Base-by-base conservation (phyloP, 2,888 invertebrate genomes). In the Corbicula japonica region DNA sequence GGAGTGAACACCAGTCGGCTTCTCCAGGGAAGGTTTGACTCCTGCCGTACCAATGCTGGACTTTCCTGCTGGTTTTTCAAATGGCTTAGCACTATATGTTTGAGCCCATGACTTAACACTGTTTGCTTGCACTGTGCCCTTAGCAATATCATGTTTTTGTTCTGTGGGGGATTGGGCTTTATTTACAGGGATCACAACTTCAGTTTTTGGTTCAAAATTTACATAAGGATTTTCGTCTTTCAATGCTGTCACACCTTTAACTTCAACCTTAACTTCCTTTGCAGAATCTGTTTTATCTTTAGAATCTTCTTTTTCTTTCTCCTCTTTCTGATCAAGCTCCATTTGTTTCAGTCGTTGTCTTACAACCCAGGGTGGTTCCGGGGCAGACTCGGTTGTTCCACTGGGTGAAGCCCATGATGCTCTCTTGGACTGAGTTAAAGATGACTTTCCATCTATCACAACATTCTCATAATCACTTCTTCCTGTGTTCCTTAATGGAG, bases 301-400 rank as follows among this genome's bases (percentile, higher is more conserved):
- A 41, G 81, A 44, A 44, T 75, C 80, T 34, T 80, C 72, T 48
- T 84, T 86, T 6, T 81, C 71, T 23, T 66, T 35, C 38, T 82
- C 71, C 32, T 15, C 32, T 60, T 76, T 52, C 38, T 77, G 74
- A 35, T 77, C 80, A 23, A 50, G 50, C 48, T 83, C 83, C 63
- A 61, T 71, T 41, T 77, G 69, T 63, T 80, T 85, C 21, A 66
- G 63, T 44, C 81, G 78, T n/a, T 81, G 76, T 35, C 76, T 65
- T n/a, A 68, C 76, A 28, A 87, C 75, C 87, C 87, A 87, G 10
- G 68, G 63, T 12, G 87, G 87, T 75, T 85, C 86, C 26, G 73
- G 26, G 30, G 74, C 35, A 30, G 58, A 21, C 6, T 71, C 66
- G 61, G 70, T 68, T 70, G 75, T 63, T 38, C 38, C 65, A 63